These are phyloP conservation scores for Drosophila multiciliata DNA, from an alignment of 2,888 invertebrate genomes.

Conservation along the genomic window DNA sequence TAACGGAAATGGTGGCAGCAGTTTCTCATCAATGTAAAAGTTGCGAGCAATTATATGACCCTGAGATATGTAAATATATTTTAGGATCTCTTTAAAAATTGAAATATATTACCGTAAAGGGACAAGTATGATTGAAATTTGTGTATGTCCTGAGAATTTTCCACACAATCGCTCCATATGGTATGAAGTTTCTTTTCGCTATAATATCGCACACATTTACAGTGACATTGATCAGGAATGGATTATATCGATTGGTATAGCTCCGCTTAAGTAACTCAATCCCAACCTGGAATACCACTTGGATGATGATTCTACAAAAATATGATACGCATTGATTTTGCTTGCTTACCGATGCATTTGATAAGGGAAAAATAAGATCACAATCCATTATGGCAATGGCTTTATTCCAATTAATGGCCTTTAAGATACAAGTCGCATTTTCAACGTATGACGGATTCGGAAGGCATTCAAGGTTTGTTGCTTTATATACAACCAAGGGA, in stretches of 20 bases:
- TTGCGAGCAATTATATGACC: slow-evolving; percentile 32
- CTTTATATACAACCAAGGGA: slow-evolving; percentile 21
- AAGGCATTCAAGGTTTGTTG: slow-evolving; percentile 47
- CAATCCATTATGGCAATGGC: slow-evolving; percentile 44
- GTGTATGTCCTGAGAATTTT: background rate
- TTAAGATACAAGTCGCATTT: slow-evolving; percentile 36
- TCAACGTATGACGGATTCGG: slow-evolving; percentile 1
- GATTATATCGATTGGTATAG: slow-evolving; percentile 52
- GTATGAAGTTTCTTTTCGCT: slow-evolving; percentile 27
- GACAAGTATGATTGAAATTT: slow-evolving; percentile 53
- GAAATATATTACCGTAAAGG: slow-evolving; percentile 18
- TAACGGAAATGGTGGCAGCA: background rate
- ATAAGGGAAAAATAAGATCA: slow-evolving; percentile 25
- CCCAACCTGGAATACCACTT: slow-evolving; percentile 4
- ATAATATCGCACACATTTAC: slow-evolving; percentile 53
- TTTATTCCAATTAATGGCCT: slow-evolving; percentile 56
- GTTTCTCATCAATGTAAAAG: slow-evolving; percentile 8
- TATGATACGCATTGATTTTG: background rate
- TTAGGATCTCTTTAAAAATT: background rate
- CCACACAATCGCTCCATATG: slow-evolving; percentile 28
- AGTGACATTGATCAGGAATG: slow-evolving; percentile 44
- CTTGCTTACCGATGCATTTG: slow-evolving; percentile 38
- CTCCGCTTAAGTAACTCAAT: slow-evolving; percentile 35
- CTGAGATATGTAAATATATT: background rate
- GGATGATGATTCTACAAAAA: background rate